phyloP scores from a whole-genome alignment of 2,113 vertebrate genomes.

The Xiphophorus couchianus region DNA sequence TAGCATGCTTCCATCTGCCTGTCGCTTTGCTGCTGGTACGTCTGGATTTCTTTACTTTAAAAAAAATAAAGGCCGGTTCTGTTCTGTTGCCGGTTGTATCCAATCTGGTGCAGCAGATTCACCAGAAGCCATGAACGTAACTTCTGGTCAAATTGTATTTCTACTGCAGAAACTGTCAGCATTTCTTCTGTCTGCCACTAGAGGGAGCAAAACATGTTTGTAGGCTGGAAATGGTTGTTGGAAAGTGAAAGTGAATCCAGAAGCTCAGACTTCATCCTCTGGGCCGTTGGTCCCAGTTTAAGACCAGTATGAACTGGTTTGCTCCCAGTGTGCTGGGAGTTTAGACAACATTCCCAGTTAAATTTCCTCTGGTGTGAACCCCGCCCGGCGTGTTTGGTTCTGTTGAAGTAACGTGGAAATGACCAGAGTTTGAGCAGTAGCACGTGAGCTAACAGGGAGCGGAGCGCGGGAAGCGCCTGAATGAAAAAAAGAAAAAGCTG shows the following conservation, averaged over 20 bases:
- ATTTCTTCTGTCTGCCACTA: neutral
- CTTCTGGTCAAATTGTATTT: neutral
- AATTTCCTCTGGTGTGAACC: neutral
- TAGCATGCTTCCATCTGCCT: no score
- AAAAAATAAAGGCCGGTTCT: no score
- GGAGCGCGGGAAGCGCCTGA: slow-evolving; percentile 43
- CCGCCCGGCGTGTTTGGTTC: neutral
- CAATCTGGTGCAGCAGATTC: no score
- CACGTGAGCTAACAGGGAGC: slow-evolving; percentile 66
- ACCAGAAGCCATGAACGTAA: neutral
- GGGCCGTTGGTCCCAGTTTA: neutral
- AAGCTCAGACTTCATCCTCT: no score
- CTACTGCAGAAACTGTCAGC: no score
- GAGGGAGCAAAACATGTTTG: neutral
- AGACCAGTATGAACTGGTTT: neutral
- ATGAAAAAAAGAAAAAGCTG: slow-evolving; percentile 63
- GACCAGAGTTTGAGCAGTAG: slow-evolving; percentile 9
- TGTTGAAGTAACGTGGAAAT: no score
- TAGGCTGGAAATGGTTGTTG: neutral
- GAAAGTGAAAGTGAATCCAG: no score
- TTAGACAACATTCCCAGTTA: neutral
- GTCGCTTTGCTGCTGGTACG: no score
- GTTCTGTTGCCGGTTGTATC: no score
- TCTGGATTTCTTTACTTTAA: no score
- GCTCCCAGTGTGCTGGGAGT: neutral